Percentiles rank a stretch among this genome's conserved stretches.
Evolutionary conservation across 2,113 vertebrate genomes (phyloP).

Genomic region (Sceloporus undulatus): DNA sequence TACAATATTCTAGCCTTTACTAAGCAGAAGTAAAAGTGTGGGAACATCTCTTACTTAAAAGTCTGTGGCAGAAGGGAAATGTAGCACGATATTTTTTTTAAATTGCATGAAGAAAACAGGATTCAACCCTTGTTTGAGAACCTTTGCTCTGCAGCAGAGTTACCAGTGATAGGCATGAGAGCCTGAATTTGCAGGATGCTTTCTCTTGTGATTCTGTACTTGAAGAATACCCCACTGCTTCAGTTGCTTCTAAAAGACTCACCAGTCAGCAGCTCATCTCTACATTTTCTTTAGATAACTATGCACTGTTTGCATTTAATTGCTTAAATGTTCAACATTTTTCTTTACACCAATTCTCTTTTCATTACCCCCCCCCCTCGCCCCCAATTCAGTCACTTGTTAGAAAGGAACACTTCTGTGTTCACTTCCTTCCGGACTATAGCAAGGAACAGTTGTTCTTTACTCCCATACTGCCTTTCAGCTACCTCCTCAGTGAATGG

Average conservation of each 20-base stretch:
- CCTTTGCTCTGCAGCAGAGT: fast-evolving
- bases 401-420: constrained; percentile 43
- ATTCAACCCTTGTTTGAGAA: neutral
- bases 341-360: constrained; percentile 27
- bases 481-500: constrained; percentile 32
- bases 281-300: neutral
- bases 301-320: neutral
- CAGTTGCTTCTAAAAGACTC: neutral
- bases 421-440: constrained; percentile 26
- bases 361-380: constrained; percentile 20
- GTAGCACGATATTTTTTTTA: neutral
- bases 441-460: constrained; percentile 32
- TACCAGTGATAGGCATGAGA: fast-evolving
- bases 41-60: neutral
- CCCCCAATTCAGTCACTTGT: constrained; percentile 26
- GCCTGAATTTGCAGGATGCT: neutral
- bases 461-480: constrained; percentile 22
- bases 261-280: neutral
- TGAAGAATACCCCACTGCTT: neutral
- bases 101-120: constrained; percentile 1
- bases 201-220: neutral
- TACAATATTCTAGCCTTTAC: neutral
- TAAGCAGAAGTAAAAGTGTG: neutral
- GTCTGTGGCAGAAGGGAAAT: neutral
- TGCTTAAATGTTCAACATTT: constrained; percentile 22